Conservation (phyloP, 2,888 invertebrate genomes). For the Steinernema carpocapsae region DNA sequence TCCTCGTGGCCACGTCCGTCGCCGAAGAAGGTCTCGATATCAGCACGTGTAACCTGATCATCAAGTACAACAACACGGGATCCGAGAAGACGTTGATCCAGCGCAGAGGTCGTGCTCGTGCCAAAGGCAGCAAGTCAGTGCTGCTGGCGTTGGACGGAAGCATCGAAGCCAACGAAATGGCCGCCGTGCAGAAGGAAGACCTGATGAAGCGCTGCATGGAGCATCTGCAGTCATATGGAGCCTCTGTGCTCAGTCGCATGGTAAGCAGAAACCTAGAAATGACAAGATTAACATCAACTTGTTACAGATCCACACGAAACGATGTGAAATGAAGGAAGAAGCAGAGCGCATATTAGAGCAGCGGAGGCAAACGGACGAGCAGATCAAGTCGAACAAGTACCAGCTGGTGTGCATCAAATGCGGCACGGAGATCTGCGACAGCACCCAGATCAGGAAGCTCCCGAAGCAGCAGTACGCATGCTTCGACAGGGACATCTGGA, state of each 20-base stretch:
- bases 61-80: constrained; percentile 62
- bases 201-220: constrained; percentile 16
- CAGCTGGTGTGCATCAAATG: constrained; percentile 21
- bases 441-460: not conserved
- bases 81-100: constrained; percentile 60
- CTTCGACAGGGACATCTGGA: not conserved
- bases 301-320: not conserved
- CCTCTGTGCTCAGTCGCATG: not conserved
- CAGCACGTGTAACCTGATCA: constrained; percentile 63
- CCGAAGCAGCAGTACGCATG: not conserved
- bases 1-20: constrained; percentile 65
- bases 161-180: constrained; percentile 41
- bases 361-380: not conserved
- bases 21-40: constrained; percentile 67
- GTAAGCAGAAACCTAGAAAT: not conserved
- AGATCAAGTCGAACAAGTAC: not conserved
- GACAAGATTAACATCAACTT: not conserved
- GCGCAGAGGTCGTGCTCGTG: constrained; percentile 62
- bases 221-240: constrained; percentile 4
- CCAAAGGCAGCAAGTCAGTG: constrained; percentile 54
- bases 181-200: constrained; percentile 24
- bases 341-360: not conserved
- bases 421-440: not conserved
- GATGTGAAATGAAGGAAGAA: not conserved
- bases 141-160: constrained; percentile 54